phyloP scores from a whole-genome alignment of 1,140 invertebrate genomes.

The Drusus annulatus region DNA sequence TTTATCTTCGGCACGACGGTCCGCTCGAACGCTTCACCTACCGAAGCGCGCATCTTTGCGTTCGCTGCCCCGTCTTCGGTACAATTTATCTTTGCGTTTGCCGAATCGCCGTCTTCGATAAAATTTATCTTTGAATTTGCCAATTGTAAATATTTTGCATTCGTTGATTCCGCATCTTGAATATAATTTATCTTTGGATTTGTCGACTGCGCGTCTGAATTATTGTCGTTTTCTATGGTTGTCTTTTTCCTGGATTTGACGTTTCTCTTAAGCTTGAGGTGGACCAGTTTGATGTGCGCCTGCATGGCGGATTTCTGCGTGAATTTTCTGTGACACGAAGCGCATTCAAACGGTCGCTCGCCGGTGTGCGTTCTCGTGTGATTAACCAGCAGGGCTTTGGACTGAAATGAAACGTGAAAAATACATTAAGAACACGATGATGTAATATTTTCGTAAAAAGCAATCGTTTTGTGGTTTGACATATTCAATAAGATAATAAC shows the following conservation, averaged over 20 bases:
- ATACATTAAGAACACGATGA: background rate
- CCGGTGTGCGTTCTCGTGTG: constrained; percentile 77
- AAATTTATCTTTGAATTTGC: no score
- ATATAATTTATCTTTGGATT: no score
- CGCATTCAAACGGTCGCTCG: constrained; percentile 72
- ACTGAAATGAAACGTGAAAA: constrained; percentile 42
- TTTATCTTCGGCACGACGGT: no score
- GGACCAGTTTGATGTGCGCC: constrained; percentile 65
- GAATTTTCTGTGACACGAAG: constrained; percentile 67
- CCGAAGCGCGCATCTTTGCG: no score
- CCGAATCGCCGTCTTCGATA: no score
- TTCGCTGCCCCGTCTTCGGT: no score
- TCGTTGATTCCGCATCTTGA: background rate
- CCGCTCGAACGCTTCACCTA: no score
- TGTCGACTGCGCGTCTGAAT: no score
- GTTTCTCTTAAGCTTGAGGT: constrained; percentile 62
- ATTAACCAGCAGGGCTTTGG: constrained; percentile 71
- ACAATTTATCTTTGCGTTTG: no score
- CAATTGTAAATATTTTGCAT: background rate
- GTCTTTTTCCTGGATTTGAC: constrained; percentile 19
- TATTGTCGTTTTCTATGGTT: background rate
- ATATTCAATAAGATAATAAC: no score
- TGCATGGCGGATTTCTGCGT: constrained; percentile 65
- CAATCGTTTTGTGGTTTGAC: no score
- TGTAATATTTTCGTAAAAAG: no score